Base-by-base conservation (phyloP, 2,113 vertebrate genomes). In the Odocoileus virginianus region DNA sequence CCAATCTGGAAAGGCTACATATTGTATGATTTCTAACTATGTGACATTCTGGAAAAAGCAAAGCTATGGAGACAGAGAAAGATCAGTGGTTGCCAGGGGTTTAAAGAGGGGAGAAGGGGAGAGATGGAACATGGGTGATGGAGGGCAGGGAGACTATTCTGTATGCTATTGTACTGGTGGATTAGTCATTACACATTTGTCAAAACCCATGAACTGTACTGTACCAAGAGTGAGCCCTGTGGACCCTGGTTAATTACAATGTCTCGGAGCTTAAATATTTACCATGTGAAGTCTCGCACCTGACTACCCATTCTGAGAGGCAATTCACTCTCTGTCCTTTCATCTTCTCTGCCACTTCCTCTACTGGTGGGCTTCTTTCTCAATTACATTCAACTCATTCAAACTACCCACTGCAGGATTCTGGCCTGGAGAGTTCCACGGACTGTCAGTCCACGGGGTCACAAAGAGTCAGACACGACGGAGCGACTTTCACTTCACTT, bases 381-480 rank as follows among this genome's bases (percentile, higher is more conserved):
- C 71, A 43, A 0, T 5, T 71, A 64, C 19, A 45, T 27, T 71
- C 25, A 17, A 61, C 40, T 25, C 67, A 40, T 74, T 71, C 19
- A 2, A 71, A 40, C 67, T 40, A 76, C 36, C 71, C 23, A 3
- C 71, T 76, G 36, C 36, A 14, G 71, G 6, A 43, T 23, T 74
- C 36, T 74, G n/a, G 36, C 36, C 71, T 25, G 21, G 71, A 74
- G 11, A 40, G 21, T 2, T 40, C 36, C 67, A 74, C 6, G 21
- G 67, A 74, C 19, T 5, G 5, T 21, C 33, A 67, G n/a, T 36
- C n/a, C 64, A 12, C 6, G n/a, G 5, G 13, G 36, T 74, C 11
- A 3, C 36, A 74, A 74, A 40, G 36, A 14, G 71, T 40, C 6
- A 0, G 71, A 74, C 11, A 74, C 2, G 0, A 43, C 36, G 0